Base-by-base conservation (phyloP, 2,888 invertebrate species). In the Carcina quercana region DNA sequence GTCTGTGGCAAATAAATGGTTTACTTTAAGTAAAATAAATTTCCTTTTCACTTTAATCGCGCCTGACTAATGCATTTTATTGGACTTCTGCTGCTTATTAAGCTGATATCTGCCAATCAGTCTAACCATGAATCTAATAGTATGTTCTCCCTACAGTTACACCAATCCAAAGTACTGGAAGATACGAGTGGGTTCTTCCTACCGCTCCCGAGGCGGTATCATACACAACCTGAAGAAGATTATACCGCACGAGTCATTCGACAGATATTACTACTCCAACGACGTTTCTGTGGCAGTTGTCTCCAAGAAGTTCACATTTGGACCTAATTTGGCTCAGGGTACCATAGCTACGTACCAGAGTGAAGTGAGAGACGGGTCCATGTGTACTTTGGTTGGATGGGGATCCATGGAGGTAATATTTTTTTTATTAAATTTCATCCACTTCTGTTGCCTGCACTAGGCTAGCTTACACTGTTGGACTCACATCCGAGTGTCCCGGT, bases 111-210 rank as follows among this genome's bases (percentile, higher is more conserved):
- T n/a, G n/a, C n/a, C n/a, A n/a, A n/a, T n/a, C n/a, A n/a, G n/a
- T n/a, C n/a, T n/a, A n/a, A n/a, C n/a, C n/a, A n/a, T n/a, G n/a
- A n/a, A n/a, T n/a, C n/a, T n/a, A n/a, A n/a, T n/a, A n/a, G n/a
- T n/a, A n/a, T 24, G 12, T 24, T 24, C 1, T 28, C 17, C 25
- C 27, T n/a, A 17, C 19, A 33, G 82, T 41, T 80, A 78, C 40
- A 55, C 67, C 1, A 32, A 53, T 8, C 66, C 82, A 1, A 65
- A 58, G 24, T 70, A 62, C 39, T 83, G 83, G 83, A 72, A 55
- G 38, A 46, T 76, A 15, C 66, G 82, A 3, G 76, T 78, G 0
- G 80, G 80, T 0, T 80, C 83, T 0, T 59, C 80, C 0, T 79
- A 58, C 30, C 59, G 83, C 0, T 63, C 63, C 0, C 47, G 53